Evolutionary conservation across 2,888 invertebrate genomes (phyloP).

Genomic region (Nomada fabriciana): DNA sequence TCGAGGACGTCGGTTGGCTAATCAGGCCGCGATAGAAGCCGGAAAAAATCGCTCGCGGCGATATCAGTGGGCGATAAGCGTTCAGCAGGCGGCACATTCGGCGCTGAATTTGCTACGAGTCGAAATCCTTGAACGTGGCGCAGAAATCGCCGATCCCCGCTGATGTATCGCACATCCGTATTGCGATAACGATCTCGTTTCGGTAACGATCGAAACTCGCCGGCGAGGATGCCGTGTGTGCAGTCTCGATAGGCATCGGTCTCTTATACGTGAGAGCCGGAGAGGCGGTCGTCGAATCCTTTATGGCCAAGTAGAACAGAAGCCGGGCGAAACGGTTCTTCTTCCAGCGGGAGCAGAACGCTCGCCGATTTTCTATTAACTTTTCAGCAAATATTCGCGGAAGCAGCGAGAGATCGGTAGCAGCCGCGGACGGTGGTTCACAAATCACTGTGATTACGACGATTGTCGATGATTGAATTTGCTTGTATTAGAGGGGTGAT

Average conservation of each 20-base stretch:
- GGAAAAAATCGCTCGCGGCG: constrained; percentile 19
- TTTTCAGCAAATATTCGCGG: constrained; percentile 40
- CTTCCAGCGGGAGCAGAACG: constrained; percentile 28
- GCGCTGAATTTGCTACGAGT: constrained; percentile 55
- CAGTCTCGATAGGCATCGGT: constrained; percentile 65
- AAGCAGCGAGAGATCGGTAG: neutral
- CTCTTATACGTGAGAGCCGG: constrained; percentile 58
- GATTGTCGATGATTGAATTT: constrained; percentile 43
- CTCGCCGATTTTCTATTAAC: constrained; percentile 32
- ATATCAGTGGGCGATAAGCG: constrained; percentile 46
- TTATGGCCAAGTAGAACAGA: constrained; percentile 61
- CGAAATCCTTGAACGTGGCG: constrained; percentile 68
- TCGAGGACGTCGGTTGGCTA: constrained; percentile 14
- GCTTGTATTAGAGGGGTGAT: constrained; percentile 55
- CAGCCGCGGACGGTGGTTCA: constrained; percentile 27
- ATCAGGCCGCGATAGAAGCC: constrained; percentile 42
- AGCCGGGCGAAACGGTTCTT: constrained; percentile 58
- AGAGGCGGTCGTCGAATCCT: constrained; percentile 48
- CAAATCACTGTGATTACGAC: constrained; percentile 55
- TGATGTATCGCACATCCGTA: constrained; percentile 81
- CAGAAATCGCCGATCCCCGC: constrained; percentile 71
- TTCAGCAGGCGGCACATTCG: constrained; percentile 37
- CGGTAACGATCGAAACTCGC: constrained; percentile 69
- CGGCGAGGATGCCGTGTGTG: constrained; percentile 57
- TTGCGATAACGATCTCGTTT: constrained; percentile 81